Percentiles rank a stretch among this genome's conserved stretches.
Evolutionary conservation across 2,797 vertebrate genomes (phyloP).

Genomic region (Onychomys leucogaster): DNA sequence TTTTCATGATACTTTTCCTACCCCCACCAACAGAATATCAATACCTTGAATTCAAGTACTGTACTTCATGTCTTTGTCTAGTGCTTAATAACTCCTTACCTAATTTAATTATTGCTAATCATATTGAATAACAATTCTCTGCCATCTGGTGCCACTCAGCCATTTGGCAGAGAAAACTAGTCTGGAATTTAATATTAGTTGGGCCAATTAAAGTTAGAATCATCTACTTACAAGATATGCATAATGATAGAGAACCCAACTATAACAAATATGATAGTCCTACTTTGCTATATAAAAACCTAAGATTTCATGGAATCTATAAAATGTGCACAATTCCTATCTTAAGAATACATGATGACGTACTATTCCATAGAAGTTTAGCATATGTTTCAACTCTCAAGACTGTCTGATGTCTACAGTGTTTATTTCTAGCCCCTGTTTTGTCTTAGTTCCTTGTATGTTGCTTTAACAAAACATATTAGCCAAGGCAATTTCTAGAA

Average conservation of each 20-base stretch:
- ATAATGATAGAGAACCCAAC: neutral
- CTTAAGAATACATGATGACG: neutral
- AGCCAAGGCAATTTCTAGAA: neutral
- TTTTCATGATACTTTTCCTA: neutral
- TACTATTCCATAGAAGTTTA: neutral
- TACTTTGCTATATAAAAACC: neutral
- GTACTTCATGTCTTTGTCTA: neutral
- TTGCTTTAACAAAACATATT: neutral
- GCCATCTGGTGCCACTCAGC: neutral
- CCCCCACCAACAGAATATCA: neutral
- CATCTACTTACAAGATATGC: neutral
- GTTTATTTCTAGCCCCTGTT: neutral
- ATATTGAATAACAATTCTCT: conserved; percentile 43
- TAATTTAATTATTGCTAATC: conserved; percentile 22
- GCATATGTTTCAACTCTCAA: neutral
- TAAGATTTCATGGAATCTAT: neutral
- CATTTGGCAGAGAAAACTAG: neutral
- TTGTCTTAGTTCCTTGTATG: neutral
- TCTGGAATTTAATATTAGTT: conserved; percentile 25
- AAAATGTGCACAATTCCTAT: neutral
- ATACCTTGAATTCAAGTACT: neutral
- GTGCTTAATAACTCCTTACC: neutral
- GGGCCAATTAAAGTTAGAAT: neutral
- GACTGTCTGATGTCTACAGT: neutral
- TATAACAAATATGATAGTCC: neutral